Conservation (phyloP, 2,888 invertebrate species). For the Elaeidobius kamerunicus region DNA sequence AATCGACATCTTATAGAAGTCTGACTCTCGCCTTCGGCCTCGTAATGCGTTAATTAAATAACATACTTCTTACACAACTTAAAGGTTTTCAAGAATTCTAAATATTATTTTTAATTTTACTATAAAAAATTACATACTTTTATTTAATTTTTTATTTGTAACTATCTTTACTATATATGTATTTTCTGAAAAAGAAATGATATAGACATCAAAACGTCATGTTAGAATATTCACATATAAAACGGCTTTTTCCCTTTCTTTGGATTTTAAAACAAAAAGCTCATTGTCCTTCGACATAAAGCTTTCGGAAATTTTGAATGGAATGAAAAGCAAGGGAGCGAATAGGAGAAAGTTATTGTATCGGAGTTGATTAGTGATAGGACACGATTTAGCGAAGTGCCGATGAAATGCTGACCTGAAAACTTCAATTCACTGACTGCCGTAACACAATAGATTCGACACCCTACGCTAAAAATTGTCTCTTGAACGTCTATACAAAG, state of each 20-base stretch:
- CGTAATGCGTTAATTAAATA: too few relatives aligned
- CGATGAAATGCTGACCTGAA: conserved; percentile 43
- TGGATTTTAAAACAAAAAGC: conserved; percentile 17
- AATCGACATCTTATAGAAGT: too few relatives aligned
- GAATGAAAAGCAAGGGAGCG: conserved; percentile 27
- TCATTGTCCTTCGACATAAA: conserved; percentile 15
- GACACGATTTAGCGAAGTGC: conserved; percentile 41
- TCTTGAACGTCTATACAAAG: conserved; percentile 12
- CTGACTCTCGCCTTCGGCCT: too few relatives aligned
- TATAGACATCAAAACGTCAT: too few relatives aligned
- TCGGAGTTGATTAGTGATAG: conserved; percentile 38
- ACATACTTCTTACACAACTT: too few relatives aligned
- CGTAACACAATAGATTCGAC: conserved; percentile 20
- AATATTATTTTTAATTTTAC: too few relatives aligned
- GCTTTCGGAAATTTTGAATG: conserved; percentile 25
- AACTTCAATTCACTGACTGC: conserved; percentile 37
- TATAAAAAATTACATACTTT: too few relatives aligned
- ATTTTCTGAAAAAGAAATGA: too few relatives aligned
- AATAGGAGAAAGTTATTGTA: conserved; percentile 30
- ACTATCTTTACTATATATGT: too few relatives aligned
- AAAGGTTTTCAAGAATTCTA: too few relatives aligned
- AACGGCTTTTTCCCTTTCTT: conserved; percentile 22
- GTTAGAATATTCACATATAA: background rate
- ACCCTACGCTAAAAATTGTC: conserved; percentile 25
- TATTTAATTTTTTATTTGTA: too few relatives aligned